Conservation (phyloP, 1,140 invertebrate species). For the Hylyphantes graminicola region DNA sequence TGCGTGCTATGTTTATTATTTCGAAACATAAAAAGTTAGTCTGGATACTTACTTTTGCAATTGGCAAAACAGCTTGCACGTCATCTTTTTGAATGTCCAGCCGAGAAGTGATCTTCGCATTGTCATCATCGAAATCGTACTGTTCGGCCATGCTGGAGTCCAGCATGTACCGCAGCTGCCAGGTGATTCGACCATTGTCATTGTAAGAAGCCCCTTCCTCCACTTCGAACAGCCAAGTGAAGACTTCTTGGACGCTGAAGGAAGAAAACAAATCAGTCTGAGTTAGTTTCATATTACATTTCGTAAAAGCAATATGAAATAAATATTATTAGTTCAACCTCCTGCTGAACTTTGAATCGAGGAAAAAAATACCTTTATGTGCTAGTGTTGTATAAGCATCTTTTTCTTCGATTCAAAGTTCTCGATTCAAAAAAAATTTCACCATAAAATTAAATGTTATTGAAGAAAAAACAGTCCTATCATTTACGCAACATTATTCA, state of each 20-base stretch:
- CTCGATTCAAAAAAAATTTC: too few relatives aligned
- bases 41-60: slow-evolving; percentile 81
- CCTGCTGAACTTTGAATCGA: too few relatives aligned
- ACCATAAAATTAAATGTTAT: too few relatives aligned
- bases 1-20: background rate
- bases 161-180: slow-evolving; percentile 79
- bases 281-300: background rate
- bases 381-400: too few relatives aligned
- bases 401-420: too few relatives aligned
- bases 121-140: slow-evolving; percentile 74
- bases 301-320: too few relatives aligned
- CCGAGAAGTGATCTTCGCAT: slow-evolving; percentile 80
- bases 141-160: slow-evolving; percentile 72
- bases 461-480: too few relatives aligned
- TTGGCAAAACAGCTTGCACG: slow-evolving; percentile 91
- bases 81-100: slow-evolving; percentile 94
- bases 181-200: slow-evolving; percentile 83
- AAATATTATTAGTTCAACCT: too few relatives aligned
- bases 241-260: slow-evolving; percentile 79
- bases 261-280: background rate
- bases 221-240: slow-evolving; percentile 91
- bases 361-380: too few relatives aligned
- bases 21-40: background rate
- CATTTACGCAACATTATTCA: too few relatives aligned
- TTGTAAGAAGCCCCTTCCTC: slow-evolving; percentile 79